Evolutionary conservation across 2,888 invertebrate species (phyloP), one percentile per base, ranked within the genome.

Genomic region (Pyrocoelia pectoralis): DNA sequence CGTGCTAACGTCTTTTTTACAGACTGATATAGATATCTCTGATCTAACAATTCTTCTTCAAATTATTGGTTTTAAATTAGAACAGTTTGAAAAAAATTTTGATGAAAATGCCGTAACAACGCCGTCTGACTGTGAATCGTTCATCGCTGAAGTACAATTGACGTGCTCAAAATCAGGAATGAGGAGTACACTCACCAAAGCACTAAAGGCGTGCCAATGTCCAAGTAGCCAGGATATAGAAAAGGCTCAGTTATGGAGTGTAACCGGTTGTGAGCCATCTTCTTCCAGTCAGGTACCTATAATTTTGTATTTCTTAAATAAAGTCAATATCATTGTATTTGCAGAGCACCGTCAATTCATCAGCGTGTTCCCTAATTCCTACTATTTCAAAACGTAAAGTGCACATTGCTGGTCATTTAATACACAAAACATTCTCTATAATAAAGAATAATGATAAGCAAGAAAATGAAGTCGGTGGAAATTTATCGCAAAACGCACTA

Each of bases 31-130:
- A 4, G 59, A 61, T 13, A 12, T 61, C 8, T 13, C 55, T 0
- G 55, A 61, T 12, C 12, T 61, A 19, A 14, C 55, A 1, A 10
- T 50, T 5, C 3, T 61, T n/a, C 12, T 61, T 8, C 55, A 55
- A 61, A 17, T 24, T 6, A 24, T 61, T 38, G 61, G 61, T 3
- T 61, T 46, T 29, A 33, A 18, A n/a, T n/a, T 61, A 10, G 49
- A 61, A 46, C 5, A 10, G n/a, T 58, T 51, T 15, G 51, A 51
- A 51, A 51, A 41, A 28, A 17, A 18, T 14, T 1, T 14, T n/a
- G 5, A n/a, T 9, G 33, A 48, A 3, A 46, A 33, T 14, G 15
- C 2, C 14, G 1, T 3, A 4, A 1, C 14, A 50, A 14, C 24
- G 13, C 15, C 52, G 29, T n/a, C 33, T 2, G 8, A 6, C 9